These are phyloP conservation scores for Psittacula derbiana DNA, from an alignment of 2,797 vertebrate species.

Conservation along the genomic window DNA sequence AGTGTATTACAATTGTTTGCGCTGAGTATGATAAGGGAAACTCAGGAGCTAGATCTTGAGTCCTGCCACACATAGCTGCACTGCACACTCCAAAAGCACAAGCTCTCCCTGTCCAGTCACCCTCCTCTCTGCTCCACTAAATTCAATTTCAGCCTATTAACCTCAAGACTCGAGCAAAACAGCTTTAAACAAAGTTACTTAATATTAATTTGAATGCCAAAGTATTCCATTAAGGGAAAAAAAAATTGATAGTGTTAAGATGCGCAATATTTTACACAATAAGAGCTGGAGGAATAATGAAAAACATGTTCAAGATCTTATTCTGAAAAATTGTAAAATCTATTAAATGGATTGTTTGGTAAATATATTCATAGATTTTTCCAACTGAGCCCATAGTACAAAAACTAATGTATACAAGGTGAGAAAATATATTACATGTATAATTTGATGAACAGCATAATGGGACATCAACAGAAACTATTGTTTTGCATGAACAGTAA, in stretches of 20 bases:
- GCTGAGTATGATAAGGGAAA: neutral
- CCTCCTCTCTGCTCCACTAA: neutral
- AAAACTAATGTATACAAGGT: neutral
- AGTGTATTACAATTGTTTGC: neutral
- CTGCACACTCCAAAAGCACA: accelerated
- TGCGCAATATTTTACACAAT: neutral
- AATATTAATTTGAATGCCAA: conserved; percentile 14
- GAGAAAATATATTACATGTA: neutral
- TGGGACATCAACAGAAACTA: neutral
- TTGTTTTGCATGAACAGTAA: neutral
- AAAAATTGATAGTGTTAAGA: neutral
- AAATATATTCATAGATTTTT: neutral
- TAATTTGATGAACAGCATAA: neutral
- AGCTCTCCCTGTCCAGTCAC: neutral
- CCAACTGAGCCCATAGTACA: neutral
- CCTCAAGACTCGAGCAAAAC: neutral
- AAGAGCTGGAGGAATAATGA: neutral
- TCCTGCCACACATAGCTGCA: neutral
- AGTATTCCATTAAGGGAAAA: neutral
- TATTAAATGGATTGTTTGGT: neutral
- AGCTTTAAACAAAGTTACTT: neutral
- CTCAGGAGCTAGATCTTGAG: neutral
- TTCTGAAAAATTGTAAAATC: neutral
- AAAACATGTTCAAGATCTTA: neutral
- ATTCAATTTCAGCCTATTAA: conserved; percentile 9